Base-by-base conservation (phyloP, 1,140 invertebrate genomes). In the Caenorhabditis remanei region DNA sequence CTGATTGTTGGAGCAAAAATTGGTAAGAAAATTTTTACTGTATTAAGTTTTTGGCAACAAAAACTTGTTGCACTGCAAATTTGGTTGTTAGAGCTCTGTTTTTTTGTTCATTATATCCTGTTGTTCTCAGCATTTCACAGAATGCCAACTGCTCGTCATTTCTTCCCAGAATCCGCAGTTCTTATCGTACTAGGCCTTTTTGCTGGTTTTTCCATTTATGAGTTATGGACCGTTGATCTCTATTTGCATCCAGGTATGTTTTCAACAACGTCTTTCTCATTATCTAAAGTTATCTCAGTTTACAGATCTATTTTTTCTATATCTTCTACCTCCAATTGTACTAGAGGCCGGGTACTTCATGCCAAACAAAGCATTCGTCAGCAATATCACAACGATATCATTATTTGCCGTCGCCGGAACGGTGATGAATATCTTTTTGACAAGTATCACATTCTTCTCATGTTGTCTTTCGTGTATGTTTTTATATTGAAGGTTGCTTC, bases 321-420 rank as follows among this genome's bases (percentile, higher is more conserved):
- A 89, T 53, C 85, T 90, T 24, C 65, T 90, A 53, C 89, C 89
- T 43, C 89, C 89, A 9, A 98, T 98, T 90, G 98, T 98, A 87
- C 94, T 99, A 87, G 97, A 99, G 92, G 97, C 97, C 9, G 97
- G 97, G 4, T 99, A 98, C 93, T 98, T 98, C 93, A 97, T 99
- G 96, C 97, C 97, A 83, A 98, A 98, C 94, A 94, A 96, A 87
- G 93, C 94, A 88, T 99, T 99, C 93, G 98, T 98, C 93, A 97
- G 98, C 92, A 97, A 99, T 93, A 94, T 99, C 87, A 96, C 96
- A 86, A 98, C 97, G 43, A 98, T 99, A 91, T 93, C 98, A 46
- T 94, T 98, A 24, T 98, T 97, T 94, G 97, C 97, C 88, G 97
- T 98, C 63, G 94, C 98, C 89, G 94, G 94, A 92, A 94, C 94